Evolutionary conservation across 2,113 vertebrate genomes (phyloP), one percentile per base, ranked within the genome.

Genomic region (Phalacrocorax pelagicus): DNA sequence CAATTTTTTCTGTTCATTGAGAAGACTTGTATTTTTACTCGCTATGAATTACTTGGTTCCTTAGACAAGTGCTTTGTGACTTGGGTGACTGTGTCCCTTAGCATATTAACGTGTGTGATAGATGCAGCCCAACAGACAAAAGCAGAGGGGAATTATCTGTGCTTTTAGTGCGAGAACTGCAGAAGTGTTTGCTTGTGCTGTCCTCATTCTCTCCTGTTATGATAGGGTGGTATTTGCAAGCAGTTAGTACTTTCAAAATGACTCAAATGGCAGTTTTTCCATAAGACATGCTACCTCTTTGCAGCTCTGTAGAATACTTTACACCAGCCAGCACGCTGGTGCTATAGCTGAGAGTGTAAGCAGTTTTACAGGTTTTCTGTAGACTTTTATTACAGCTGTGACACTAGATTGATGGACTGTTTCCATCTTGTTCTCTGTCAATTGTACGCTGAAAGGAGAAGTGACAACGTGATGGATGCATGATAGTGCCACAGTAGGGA

Each of bases 401-500:
- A 98, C 97, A 98, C 92, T 90, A 96, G 98, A 98, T 98, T 98
- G 98, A 98, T 97, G 97, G 97, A 97, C 98, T 98, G 95, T 98
- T 97, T 98, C 98, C 97, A 94, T 98, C 98, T 97, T 97, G 97
- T 96, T 98, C 97, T 94, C 94, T 97, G 97, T 97, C 98, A 98
- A 92, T 98, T 98, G 98, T 97, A 94, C 92, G 81, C 95, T 94
- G 98, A 96, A 94, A 94, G 81, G 90, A 97, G 98, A 97, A 34
- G 57, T 98, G 98, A 98, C 98, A 97, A 78, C 44, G 94, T 98
- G 98, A 98, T 98, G 98, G 97, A 97, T 98, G 93, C 88, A 51
- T 93, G 97, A 97, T 94, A 94, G 95, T 97, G 89, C 96, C 82
- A 96, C 74, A 20, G 95, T 79, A 89, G 95, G 72, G 95, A 97